Evolutionary conservation across 2,888 invertebrate genomes (phyloP), one percentile per base, ranked within the genome.

Genomic region (Adelognathus sp.): DNA sequence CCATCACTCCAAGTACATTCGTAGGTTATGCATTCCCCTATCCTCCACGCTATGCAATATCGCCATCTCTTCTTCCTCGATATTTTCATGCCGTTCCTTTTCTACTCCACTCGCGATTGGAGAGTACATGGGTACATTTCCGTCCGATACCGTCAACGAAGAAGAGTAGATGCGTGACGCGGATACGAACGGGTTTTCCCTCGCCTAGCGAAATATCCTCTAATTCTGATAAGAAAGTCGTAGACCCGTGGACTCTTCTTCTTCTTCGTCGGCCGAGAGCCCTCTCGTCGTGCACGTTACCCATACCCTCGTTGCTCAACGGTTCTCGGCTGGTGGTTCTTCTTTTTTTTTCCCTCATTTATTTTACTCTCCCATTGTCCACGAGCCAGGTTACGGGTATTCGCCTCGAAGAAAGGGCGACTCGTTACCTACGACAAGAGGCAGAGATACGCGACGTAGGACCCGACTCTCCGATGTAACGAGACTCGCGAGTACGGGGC

Each of bases 21-120:
- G 81, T 71, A 36, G 61, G 54, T 52, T 36, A 77, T 81, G 54
- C 70, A 79, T 81, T 76, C 76, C 77, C 76, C 33, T 36, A 18
- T 50, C 11, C 3, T 50, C 18, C 18, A 36, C 11, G 33, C 36
- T 31, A 36, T 33, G 31, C 18, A 58, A 58, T 24, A 21, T 33
- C 36, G 1, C 36, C 36, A 58, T 58, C 27, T 46, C n/a, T 50
- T 18, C 21, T 50, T 18, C 21, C 33, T 36, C 36, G 11, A 36
- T 36, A 31, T 58, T 16, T 58, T 58, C 18, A 9, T 18, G 58
- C 14, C 9, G 1, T n/a, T 31, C 14, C 18, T 58, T 31, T 11
- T 5, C 14, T 5, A 18, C 31, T 36, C 4, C 18, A 50, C 50
- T 24, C 24, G 11, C 31, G 58, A 21, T 50, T 21, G 9, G 11